Evolutionary conservation across 2,797 vertebrate species (phyloP).

Genomic region (Echiichthys vipera): DNA sequence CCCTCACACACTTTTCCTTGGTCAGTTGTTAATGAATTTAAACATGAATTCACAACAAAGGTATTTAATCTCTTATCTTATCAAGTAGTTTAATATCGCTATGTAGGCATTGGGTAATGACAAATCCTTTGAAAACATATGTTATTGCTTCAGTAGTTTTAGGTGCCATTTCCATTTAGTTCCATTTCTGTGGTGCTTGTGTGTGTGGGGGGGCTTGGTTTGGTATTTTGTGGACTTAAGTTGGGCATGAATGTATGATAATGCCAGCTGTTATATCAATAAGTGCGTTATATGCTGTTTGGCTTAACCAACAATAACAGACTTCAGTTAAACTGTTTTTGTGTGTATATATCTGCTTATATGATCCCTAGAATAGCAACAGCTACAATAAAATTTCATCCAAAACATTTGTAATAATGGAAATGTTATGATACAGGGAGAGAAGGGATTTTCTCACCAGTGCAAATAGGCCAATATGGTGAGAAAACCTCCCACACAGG

Average conservation of each 20-base stretch:
- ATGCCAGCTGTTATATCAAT: not conserved
- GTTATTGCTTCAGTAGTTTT: not conserved
- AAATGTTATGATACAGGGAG: not conserved
- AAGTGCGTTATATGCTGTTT: not conserved
- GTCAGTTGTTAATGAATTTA: not conserved
- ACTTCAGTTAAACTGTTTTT: not conserved
- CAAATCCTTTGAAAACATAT: not conserved
- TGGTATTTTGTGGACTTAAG: not conserved
- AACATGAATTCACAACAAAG: not conserved
- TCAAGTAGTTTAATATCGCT: not conserved
- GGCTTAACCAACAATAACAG: not conserved
- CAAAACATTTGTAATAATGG: not conserved
- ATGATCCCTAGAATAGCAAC: not conserved
- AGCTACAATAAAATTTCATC: not conserved
- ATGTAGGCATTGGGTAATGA: not conserved
- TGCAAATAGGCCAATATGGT: slow-evolving; percentile 20
- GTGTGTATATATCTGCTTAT: not conserved
- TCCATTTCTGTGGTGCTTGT: not conserved
- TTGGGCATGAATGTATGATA: not conserved
- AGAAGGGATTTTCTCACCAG: slow-evolving; percentile 44
- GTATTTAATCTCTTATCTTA: not conserved
- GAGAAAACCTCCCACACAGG: slow-evolving; percentile 43
- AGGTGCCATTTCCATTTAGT: too few relatives aligned
- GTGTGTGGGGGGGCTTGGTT: not conserved
- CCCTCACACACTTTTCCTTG: not conserved